phyloP scores from a whole-genome alignment of 2,797 vertebrate species.

The Notolepis coatsorum region DNA sequence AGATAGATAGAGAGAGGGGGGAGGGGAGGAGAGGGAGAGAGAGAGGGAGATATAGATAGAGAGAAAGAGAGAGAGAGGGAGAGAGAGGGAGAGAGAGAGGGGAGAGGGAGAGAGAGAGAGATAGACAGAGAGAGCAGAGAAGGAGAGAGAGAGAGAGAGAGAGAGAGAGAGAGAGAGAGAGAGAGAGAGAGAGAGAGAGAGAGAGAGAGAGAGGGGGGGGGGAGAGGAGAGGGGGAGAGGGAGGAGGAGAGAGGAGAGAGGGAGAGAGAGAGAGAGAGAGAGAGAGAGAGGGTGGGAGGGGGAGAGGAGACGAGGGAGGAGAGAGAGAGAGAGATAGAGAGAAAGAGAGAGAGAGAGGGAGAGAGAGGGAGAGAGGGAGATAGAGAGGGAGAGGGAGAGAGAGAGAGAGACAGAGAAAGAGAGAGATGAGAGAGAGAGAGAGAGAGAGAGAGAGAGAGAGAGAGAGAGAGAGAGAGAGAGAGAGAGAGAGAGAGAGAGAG shows the following conservation, averaged over 20 bases:
- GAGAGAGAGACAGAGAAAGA: no score
- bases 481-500: no score
- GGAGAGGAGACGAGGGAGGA: no score
- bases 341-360: not conserved
- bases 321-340: constrained; percentile 10
- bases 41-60: not conserved
- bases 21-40: constrained; percentile 7
- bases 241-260: not conserved
- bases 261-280: constrained; percentile 15
- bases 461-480: no score
- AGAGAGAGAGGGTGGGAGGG: constrained; percentile 28
- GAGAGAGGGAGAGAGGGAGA: not conserved
- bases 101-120: constrained; percentile 16
- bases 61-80: not conserved
- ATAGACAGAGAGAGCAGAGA: not conserved
- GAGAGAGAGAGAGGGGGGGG: not conserved
- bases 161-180: constrained; percentile 37
- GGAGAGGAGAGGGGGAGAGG: no score
- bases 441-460: no score
- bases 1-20: constrained; percentile 35
- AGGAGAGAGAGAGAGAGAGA: not conserved
- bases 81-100: constrained; percentile 35
- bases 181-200: constrained; percentile 19
- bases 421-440: no score
- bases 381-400: no score